These are phyloP conservation scores for Pimephales promelas DNA, from an alignment of 2,113 vertebrate genomes.

Conservation along the genomic window DNA sequence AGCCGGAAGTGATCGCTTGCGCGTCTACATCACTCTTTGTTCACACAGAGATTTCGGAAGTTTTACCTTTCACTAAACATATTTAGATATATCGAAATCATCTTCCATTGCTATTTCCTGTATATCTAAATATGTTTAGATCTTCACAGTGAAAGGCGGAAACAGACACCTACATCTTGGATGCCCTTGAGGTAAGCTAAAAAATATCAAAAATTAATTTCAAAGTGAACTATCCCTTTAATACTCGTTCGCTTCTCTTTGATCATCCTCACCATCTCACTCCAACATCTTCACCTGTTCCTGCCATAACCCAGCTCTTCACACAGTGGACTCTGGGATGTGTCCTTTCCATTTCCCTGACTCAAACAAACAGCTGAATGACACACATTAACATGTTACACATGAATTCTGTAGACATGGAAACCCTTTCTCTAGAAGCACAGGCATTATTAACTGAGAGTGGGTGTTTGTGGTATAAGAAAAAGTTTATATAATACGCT, in stretches of 20 bases:
- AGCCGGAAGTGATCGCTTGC: too few species aligned
- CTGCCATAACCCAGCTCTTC: slow-evolving; percentile 32
- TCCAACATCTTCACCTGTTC: slow-evolving; percentile 36
- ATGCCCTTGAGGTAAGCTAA: too few species aligned
- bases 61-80: too few species aligned
- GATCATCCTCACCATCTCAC: slow-evolving; percentile 4
- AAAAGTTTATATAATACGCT: slow-evolving; percentile 2
- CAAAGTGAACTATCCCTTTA: too few species aligned
- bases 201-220: too few species aligned
- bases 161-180: too few species aligned
- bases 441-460: slow-evolving; percentile 57
- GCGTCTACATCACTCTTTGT: too few species aligned
- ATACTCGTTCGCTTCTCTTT: not conserved
- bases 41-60: too few species aligned
- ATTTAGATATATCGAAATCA: too few species aligned
- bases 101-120: too few species aligned
- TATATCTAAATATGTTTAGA: too few species aligned
- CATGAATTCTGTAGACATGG: slow-evolving; percentile 55
- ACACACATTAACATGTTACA: slow-evolving; percentile 26
- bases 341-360: slow-evolving; percentile 25
- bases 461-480: slow-evolving; percentile 51
- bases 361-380: slow-evolving; percentile 34
- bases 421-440: slow-evolving; percentile 57
- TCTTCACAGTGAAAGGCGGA: too few species aligned
- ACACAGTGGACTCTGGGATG: not conserved